Evolutionary conservation across 2,888 invertebrate species (phyloP), one percentile per base, ranked within the genome.

Genomic region (Malthinus seriepunctatus): DNA sequence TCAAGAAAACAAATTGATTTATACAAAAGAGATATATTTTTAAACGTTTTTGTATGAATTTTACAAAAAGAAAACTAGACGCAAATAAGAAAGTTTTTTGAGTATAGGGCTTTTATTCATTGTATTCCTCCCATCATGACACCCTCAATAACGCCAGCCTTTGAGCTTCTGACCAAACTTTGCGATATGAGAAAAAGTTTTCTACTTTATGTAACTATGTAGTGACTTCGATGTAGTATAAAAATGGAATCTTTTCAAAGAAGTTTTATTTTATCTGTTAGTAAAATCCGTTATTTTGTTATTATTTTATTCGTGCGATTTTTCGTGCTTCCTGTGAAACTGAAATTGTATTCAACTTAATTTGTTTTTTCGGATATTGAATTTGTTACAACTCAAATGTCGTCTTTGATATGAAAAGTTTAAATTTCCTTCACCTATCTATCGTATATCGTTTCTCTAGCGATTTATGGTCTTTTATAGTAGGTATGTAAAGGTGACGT

Each of bases 391-490:
- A 46, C 10, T 32, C 12, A 9, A 32, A 32, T 11, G 35, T 50
- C 15, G 12, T 38, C 39, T 45, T 45, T 34, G n/a, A 31, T 23
- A n/a, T 46, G 46, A 56, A 51, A 56, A 39, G 45, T 48, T 12
- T 42, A 58, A 38, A 32, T 47, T 48, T 57, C 32, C 35, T 32
- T 23, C 47, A 47, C 51, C 47, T 42, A n/a, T n/a, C n/a, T 14
- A 48, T 48, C 42, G 48, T 52, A 57, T 47, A 15, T 42, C 15
- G n/a, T 51, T 56, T 23, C 23, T 51, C 37, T 10, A 37, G 37
- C 45, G 58, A 53, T 58, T 58, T 49, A 56, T 51, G 51, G 34
- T 42, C 58, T 45, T 53, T 58, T 58, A n/a, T n/a, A 23, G 58
- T 53, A 53, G 23, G 53, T 49, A 34, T 50, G 44, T 50, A 42